These are phyloP conservation scores for Sardina pilchardus DNA, from an alignment of 2,113 vertebrate genomes.

Conservation along the genomic window DNA sequence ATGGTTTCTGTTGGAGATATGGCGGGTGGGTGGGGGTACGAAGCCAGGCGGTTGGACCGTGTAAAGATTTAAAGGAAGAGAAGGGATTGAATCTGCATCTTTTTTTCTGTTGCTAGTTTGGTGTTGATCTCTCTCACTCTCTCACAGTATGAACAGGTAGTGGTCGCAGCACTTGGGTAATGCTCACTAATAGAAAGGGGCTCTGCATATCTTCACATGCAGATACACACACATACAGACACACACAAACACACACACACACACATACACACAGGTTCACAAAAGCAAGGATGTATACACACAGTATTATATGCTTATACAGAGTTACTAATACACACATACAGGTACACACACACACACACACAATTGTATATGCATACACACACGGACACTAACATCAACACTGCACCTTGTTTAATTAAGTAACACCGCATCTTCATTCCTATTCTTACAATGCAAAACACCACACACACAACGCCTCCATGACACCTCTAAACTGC, in stretches of 20 bases:
- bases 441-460: neutral
- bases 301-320: neutral
- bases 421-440: neutral
- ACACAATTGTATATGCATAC: neutral
- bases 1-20: neutral
- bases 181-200: neutral
- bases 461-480: neutral
- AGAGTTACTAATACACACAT: neutral
- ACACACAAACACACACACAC: neutral
- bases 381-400: neutral
- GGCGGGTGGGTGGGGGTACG: neutral
- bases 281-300: neutral
- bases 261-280: neutral
- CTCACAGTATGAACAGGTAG: neutral
- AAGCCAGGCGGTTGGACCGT: neutral
- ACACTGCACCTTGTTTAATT: neutral
- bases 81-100: conserved; percentile 8
- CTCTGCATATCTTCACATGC: neutral
- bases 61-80: neutral
- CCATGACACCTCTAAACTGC: neutral
- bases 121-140: conserved; percentile 20
- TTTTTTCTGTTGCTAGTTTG: conserved; percentile 1
- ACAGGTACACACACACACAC: neutral
- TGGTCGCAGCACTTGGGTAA: neutral
- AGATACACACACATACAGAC: neutral